Percentiles rank a stretch among this genome's conserved stretches.
Conservation (phyloP, 2,113 vertebrate genomes). For the Sapajus apella region DNA sequence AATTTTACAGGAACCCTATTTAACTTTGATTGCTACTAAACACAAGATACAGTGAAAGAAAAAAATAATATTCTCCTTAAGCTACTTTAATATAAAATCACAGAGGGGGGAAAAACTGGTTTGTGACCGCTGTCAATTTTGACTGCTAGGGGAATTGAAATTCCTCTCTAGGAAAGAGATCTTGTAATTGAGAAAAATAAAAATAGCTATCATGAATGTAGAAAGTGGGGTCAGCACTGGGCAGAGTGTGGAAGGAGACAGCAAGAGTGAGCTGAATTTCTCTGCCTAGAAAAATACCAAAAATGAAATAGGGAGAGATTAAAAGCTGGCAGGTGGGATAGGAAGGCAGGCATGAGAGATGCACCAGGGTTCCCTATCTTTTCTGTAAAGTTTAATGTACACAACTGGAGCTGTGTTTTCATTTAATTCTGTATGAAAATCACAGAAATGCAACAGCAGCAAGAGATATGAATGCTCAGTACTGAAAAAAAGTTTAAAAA, state of each 20-base stretch:
- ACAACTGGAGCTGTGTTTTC: background rate
- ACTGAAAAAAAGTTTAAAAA: background rate
- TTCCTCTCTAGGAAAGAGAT: background rate
- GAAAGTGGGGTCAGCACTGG: background rate
- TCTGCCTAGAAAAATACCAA: background rate
- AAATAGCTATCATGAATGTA: background rate
- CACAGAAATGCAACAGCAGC: background rate
- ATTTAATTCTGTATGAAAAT: background rate
- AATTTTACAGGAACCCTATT: background rate
- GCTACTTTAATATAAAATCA: background rate
- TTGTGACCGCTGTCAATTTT: background rate
- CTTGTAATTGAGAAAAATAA: background rate
- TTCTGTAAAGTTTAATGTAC: background rate
- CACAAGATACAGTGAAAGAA: background rate
- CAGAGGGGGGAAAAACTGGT: background rate
- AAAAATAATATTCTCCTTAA: background rate
- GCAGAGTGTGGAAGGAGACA: background rate
- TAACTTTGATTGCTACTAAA: background rate
- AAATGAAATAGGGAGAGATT: background rate
- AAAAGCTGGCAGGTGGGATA: background rate
- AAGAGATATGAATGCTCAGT: background rate
- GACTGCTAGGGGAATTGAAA: background rate
- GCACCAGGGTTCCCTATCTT: accelerated
- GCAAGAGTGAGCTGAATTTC: background rate
- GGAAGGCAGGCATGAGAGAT: background rate